Evolutionary conservation across 2,888 invertebrate genomes (phyloP).

Genomic region (Acronicta alni): DNA sequence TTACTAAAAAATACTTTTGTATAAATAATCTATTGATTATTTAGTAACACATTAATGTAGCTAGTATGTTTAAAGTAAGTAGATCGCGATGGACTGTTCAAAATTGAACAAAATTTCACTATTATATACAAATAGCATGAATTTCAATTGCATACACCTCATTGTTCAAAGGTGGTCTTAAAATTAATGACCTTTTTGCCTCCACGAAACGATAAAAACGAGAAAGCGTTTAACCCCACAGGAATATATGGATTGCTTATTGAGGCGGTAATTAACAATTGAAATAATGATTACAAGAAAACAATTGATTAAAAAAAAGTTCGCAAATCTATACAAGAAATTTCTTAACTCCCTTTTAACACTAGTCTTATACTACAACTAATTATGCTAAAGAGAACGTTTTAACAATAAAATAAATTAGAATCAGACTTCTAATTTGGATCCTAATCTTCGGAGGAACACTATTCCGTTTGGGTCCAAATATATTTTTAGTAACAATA

Average conservation of each 20-base stretch:
- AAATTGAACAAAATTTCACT: constrained; percentile 58
- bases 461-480: constrained; percentile 70
- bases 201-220: background rate
- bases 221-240: constrained; percentile 16
- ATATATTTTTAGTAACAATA: constrained; percentile 65
- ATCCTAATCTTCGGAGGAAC: constrained; percentile 78
- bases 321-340: constrained; percentile 62
- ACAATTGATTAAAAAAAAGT: constrained; percentile 32
- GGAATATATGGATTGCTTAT: constrained; percentile 13
- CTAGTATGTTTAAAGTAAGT: constrained; percentile 9
- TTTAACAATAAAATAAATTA: constrained; percentile 79
- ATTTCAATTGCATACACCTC: constrained; percentile 28
- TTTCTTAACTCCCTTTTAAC: constrained; percentile 58
- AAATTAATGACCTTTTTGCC: background rate
- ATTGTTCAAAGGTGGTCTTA: constrained; percentile 23
- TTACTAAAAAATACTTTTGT: constrained; percentile 16
- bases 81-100: constrained; percentile 33
- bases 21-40: constrained; percentile 18
- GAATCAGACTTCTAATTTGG: constrained; percentile 88
- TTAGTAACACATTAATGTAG: constrained; percentile 18
- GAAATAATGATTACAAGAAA: constrained; percentile 8
- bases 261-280: constrained; percentile 25
- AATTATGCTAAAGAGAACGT: constrained; percentile 69
- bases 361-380: constrained; percentile 72
- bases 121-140: constrained; percentile 66